Percentiles rank a stretch among this genome's conserved stretches.
Evolutionary conservation across 2,888 invertebrate species (phyloP).

Genomic region (Orthosia gracilis): DNA sequence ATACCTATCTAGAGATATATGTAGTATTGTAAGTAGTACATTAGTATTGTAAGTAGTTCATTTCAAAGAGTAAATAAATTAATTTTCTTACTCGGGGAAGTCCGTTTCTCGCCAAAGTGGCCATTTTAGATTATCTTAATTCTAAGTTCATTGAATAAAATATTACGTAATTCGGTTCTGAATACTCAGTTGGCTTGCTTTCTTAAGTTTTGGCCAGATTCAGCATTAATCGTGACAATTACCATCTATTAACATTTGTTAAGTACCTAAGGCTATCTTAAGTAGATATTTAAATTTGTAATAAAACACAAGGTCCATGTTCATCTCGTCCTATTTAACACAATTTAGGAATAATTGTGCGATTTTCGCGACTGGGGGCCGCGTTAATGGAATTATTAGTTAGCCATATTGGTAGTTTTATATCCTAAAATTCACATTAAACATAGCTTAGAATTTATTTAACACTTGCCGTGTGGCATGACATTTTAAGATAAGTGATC

Average conservation of each 20-base stretch:
- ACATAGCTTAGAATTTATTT: constrained; percentile 19
- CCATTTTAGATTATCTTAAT: constrained; percentile 14
- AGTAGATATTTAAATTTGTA: constrained; percentile 18
- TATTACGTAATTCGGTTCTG: not conserved
- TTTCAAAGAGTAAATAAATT: constrained; percentile 9
- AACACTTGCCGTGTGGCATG: not conserved
- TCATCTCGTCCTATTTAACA: constrained; percentile 37
- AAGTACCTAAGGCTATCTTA: constrained; percentile 21
- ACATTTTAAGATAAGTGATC: constrained; percentile 3
- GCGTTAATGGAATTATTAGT: constrained; percentile 24
- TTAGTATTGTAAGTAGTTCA: not conserved
- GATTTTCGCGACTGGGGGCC: constrained; percentile 40
- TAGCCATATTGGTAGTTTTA: constrained; percentile 15
- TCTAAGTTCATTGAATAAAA: constrained; percentile 20
- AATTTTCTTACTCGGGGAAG: not conserved
- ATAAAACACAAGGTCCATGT: constrained; percentile 53
- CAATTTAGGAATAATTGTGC: constrained; percentile 52
- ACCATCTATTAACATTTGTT: constrained; percentile 41
- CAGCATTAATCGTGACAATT: constrained; percentile 28
- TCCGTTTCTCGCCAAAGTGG: not conserved
- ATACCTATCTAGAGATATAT: not conserved
- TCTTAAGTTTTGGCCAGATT: constrained; percentile 14
- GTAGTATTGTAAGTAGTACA: too few species aligned
- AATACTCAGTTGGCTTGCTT: not conserved
- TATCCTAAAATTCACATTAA: constrained; percentile 21